These are phyloP conservation scores for Burhinus oedicnemus DNA, from an alignment of 2,113 vertebrate species.

Conservation along the genomic window DNA sequence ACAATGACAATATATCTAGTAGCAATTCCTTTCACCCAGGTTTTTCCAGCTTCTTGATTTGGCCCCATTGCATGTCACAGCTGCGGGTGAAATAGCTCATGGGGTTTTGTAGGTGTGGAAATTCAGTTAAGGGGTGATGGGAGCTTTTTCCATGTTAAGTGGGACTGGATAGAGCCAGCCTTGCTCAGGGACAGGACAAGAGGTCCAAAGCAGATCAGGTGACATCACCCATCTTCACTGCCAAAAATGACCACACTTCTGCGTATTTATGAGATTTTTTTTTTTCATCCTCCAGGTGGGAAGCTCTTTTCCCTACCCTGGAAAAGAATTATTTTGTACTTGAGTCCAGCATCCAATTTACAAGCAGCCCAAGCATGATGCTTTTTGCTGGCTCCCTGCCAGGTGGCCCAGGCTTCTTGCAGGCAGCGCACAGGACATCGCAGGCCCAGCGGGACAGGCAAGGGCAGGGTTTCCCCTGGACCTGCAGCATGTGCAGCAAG, in stretches of 20 bases:
- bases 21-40: not conserved
- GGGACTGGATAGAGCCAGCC: not conserved
- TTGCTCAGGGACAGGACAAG: not conserved
- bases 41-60: not conserved
- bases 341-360: not conserved
- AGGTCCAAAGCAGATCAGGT: not conserved
- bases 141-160: not conserved
- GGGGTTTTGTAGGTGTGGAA: not conserved
- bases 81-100: not conserved
- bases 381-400: not conserved
- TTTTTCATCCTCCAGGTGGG: not conserved
- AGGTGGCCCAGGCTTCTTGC: not conserved
- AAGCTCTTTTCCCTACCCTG: not conserved
- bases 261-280: not conserved
- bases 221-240: not conserved
- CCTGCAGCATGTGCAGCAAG: not conserved
- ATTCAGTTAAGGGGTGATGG: not conserved
- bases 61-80: not conserved
- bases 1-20: not conserved
- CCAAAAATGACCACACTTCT: not conserved
- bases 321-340: not conserved
- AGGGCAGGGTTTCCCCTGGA: not conserved
- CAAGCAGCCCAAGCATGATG: rapidly evolving
- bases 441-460: not conserved
- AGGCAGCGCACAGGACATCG: too few species aligned